Base-by-base conservation (phyloP, 2,797 vertebrate genomes). In the Oophaga sylvatica region DNA sequence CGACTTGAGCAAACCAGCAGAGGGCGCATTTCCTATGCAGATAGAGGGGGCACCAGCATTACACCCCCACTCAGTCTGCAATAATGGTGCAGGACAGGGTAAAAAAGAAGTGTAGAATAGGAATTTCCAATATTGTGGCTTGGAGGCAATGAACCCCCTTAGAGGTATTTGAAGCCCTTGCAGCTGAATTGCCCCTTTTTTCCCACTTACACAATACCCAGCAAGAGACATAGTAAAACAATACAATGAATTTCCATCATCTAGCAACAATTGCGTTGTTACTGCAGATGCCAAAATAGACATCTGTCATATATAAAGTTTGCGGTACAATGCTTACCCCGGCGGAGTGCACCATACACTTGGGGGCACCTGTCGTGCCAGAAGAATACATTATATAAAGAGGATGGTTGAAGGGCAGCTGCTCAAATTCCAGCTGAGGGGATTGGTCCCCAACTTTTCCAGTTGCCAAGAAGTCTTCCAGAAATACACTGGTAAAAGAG, bases 341-440 rank as follows among this genome's bases (percentile, higher is more conserved):
- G 0, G 97, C 97, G 0, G 98, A 99, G 92, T 99, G 98, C 90
- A 99, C 98, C 97, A 99, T 98, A 91, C 98, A 99, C 92, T 99
- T 99, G 1, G 98, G 98, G 9, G 97, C 96, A 2, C 98, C 98
- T 0, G 98, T 99, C 45, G 98, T 99, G 87, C 98, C 98, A 0
- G 98, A 99, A 0, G 98, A 99, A 91, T 97, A 99, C 97, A 98
- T 96, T 92, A 99, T 98, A 90, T 97, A 97, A 48, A 99, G 95
- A 0, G 98, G 97, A 80, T 99, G 97, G 90, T 89, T 96, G 93
- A 99, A 99, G 0, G 98, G 97, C 86, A 99, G 95, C 94, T 99
- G 98, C 90, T 99, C 98, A 57, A 99, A 99, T 94, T 99, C 98
- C 92, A 99, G 94, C 95, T 99, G 98, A 0, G 98, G 98, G 0